Conservation (phyloP, 2,797 vertebrate species). For the Halcyon smyrnensis region DNA sequence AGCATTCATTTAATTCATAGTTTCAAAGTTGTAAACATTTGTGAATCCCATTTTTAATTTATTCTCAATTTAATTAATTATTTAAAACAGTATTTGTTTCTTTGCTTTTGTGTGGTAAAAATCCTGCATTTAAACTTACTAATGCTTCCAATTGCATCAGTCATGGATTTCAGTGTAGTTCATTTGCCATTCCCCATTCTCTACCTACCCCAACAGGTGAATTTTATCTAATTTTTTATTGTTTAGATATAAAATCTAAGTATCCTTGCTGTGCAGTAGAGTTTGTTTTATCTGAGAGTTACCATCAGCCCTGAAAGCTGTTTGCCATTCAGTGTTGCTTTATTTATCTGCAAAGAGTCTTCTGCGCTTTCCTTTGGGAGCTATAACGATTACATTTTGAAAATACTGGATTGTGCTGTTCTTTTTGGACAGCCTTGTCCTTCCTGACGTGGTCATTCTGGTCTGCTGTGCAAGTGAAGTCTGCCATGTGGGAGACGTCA, state of each 20-base stretch:
- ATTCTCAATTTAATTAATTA: neutral
- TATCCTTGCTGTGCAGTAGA: neutral
- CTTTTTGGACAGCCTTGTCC: neutral
- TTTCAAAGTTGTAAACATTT: neutral
- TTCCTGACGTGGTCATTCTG: neutral
- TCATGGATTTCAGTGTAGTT: neutral
- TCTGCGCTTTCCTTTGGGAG: neutral
- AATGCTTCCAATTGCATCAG: neutral
- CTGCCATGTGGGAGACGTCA: neutral
- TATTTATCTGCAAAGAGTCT: neutral
- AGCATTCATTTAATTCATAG: neutral
- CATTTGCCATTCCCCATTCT: neutral
- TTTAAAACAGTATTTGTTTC: neutral
- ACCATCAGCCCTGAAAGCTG: neutral
- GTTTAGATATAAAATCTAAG: neutral
- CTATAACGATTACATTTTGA: neutral
- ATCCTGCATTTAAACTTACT: neutral
- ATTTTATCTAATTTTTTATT: neutral
- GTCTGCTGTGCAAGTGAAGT: neutral
- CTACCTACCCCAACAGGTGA: fast-evolving
- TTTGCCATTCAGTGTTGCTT: neutral
- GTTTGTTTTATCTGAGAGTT: neutral
- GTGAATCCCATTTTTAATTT: neutral
- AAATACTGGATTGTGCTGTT: neutral
- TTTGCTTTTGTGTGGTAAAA: neutral